Conservation (phyloP, 2,113 vertebrate genomes). For the Theristicus caerulescens region DNA sequence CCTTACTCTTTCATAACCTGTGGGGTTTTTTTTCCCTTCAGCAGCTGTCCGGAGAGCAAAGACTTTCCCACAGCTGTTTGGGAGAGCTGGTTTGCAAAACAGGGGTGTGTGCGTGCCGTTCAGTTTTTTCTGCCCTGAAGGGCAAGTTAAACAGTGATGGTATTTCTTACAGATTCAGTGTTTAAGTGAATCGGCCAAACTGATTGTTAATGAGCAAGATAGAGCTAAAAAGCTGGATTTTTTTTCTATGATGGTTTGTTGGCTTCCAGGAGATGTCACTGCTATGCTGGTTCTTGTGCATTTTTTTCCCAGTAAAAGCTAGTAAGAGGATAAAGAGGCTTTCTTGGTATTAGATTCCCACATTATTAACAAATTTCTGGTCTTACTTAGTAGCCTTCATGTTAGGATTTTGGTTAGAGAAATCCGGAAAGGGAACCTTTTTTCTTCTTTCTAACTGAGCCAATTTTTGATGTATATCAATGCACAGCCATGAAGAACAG, state of each 20-base stretch:
- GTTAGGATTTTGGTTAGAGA: neutral
- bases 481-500: neutral
- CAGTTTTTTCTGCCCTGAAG: too few relatives aligned
- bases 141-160: neutral
- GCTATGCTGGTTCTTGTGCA: neutral
- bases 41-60: neutral
- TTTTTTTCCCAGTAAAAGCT: neutral
- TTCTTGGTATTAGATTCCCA: neutral
- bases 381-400: too few relatives aligned
- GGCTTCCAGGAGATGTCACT: constrained; percentile 31
- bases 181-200: neutral
- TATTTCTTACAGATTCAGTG: neutral
- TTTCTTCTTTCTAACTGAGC: neutral
- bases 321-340: neutral
- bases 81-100: neutral
- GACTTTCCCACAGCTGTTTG: neutral
- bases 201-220: neutral
- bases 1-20: neutral
- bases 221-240: neutral
- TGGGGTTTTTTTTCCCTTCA: neutral
- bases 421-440: neutral
- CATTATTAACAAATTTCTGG: neutral
- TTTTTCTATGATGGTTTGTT: neutral
- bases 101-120: neutral
- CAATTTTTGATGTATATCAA: neutral